Evolutionary conservation across 2,797 vertebrate genomes (phyloP), one percentile per base, ranked within the genome.

Genomic region (Ceyx erithaca): DNA sequence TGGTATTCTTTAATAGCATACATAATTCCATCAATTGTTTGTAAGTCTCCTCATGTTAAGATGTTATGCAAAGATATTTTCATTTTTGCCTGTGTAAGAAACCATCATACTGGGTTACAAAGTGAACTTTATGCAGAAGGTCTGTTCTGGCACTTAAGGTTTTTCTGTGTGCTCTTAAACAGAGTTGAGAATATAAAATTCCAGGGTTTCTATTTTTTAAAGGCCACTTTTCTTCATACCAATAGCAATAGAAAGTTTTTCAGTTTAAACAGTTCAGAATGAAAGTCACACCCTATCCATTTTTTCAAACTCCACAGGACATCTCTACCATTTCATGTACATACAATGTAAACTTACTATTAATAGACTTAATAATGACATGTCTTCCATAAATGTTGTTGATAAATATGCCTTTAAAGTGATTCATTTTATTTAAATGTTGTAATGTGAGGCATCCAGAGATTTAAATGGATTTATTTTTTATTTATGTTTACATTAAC

Each of bases 401-500:
- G 23, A 75, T 59, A 83, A 80, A 58, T 77, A 64, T 33, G 17
- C 21, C 31, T 78, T 94, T 20, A 51, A 87, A 82, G 5, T 58
- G 19, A 58, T 49, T 40, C 2, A 41, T 80, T 70, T 73, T 92
- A 6, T 85, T 85, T 37, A 84, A 81, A 48, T n/a, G 14, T 46
- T 59, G 18, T 9, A 59, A 64, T 41, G n/a, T 59, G 52, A 88
- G 35, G 7, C 28, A 70, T 16, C 12, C 20, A 46, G 21, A 54
- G 16, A 61, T 88, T 61, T 80, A 3, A 52, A 30, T 4, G 0
- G 10, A 35, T 86, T 68, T 69, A 26, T 45, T 83, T 61, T 83
- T 89, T 87, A 87, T 82, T 95, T 91, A 33, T 78, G n/a, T 72
- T 76, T 90, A 30, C 14, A 6, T 64, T 64, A 90, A 71, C 14